phyloP scores from a whole-genome alignment of 2,888 invertebrate genomes.

The Nomada ferruginata region DNA sequence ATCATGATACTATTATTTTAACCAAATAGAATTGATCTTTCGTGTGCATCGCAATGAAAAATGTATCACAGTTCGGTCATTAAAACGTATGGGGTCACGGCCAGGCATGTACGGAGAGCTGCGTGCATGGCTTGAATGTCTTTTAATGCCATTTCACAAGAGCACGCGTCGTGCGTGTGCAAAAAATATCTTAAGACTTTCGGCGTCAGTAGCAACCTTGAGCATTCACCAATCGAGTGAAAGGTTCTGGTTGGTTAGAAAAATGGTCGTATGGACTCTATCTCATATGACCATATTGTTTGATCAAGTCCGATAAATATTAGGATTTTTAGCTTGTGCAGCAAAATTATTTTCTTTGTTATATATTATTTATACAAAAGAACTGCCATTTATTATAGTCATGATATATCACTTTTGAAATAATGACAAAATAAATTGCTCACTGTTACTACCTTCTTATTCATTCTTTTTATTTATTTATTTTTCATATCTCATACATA shows the following conservation, averaged over 20 bases:
- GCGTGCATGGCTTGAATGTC: conserved; percentile 39
- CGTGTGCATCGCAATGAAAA: background rate
- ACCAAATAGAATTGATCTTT: background rate
- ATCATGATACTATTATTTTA: background rate
- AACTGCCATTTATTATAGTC: background rate
- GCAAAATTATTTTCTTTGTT: background rate
- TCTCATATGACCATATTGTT: background rate
- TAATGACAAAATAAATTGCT: background rate
- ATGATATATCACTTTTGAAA: background rate
- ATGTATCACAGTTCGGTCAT: conserved; percentile 16
- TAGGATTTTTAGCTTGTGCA: background rate
- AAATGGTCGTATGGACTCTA: conserved; percentile 37
- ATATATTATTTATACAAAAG: background rate
- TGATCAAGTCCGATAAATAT: background rate
- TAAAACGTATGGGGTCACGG: conserved; percentile 60
- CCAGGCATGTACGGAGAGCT: conserved; percentile 26
- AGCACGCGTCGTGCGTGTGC: conserved; percentile 60
- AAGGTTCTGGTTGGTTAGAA: conserved; percentile 59
- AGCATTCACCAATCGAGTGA: conserved; percentile 61
- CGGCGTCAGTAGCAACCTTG: conserved; percentile 67
- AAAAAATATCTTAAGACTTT: conserved; percentile 67
- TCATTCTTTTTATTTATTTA: background rate
- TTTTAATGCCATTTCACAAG: conserved; percentile 64
- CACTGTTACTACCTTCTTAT: background rate
- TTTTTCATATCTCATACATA: background rate